Percentiles rank a stretch among this genome's conserved stretches.
phyloP scores from a whole-genome alignment of 2,888 invertebrate species.

The Aelia acuminata region DNA sequence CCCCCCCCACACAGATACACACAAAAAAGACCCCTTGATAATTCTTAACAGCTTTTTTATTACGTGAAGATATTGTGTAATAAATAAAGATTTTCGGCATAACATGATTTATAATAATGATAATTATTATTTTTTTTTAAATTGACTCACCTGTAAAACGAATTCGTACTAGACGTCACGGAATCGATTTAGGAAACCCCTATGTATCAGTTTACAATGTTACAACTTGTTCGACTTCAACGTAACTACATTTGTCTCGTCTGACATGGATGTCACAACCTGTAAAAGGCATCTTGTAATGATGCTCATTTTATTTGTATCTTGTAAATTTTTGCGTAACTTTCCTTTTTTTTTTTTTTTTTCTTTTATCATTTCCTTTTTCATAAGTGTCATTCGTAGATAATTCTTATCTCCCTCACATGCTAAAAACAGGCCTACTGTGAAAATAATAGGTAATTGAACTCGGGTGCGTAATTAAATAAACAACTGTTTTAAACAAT shows the following conservation, averaged over 20 bases:
- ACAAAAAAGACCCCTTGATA: no score
- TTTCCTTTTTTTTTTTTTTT: not conserved
- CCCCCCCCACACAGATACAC: no score
- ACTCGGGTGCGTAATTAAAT: not conserved
- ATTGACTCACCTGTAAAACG: not conserved
- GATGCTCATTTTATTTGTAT: not conserved
- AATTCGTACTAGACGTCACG: not conserved
- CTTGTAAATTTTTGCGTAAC: not conserved
- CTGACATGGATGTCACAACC: no score
- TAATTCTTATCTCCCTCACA: not conserved
- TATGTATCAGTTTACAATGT: conserved; percentile 24
- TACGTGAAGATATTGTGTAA: no score
- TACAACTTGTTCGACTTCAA: conserved; percentile 41
- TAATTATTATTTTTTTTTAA: not conserved
- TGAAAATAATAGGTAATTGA: conserved; percentile 34
- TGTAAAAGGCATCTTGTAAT: no score
- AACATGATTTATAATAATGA: no score
- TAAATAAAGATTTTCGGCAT: no score
- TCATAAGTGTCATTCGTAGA: conserved; percentile 5
- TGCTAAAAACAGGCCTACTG: not conserved
- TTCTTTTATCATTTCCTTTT: no score
- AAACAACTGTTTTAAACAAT: no score
- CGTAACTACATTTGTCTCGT: not conserved
- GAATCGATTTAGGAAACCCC: conserved; percentile 26
- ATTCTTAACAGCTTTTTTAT: no score